Evolutionary conservation across 2,888 invertebrate species (phyloP), one percentile per base, ranked within the genome.

Genomic region (Nineta flava): DNA sequence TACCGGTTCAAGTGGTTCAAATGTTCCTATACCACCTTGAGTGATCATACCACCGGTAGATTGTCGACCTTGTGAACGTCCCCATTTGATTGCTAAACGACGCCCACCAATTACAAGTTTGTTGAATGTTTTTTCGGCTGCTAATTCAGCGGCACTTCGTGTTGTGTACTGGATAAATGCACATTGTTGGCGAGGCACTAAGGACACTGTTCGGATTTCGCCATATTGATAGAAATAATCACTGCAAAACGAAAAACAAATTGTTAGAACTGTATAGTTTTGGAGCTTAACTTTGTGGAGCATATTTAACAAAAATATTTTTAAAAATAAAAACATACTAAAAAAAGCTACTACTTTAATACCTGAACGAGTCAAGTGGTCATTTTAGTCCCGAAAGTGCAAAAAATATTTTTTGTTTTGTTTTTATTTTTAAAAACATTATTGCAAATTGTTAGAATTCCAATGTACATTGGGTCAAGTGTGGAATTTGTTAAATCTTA

Each of bases 211-310:
- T 57, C 99, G 80, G 52, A 99, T 94, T 68, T 99, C 99, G 13
- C 99, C 99, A 68, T 87, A 97, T 65, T 99, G 97, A 68, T 99
- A 99, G 68, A 99, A 99, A 61, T 96, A 88, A 62, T 96, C 94
- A 55, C 90, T 82, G 55, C 49, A 62, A 61, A 47, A 50, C 47
- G 26, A 53, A 43, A 50, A 40, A 52, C 15, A 46, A 9, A 15
- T 41, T 40, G 7, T 50, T 43, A 12, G 2, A 10, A 9, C 17
- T 15, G 7, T 40, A 35, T n/a, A 35, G 3, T 35, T 35, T n/a
- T n/a, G n/a, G n/a, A n/a, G n/a, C n/a, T n/a, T n/a, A n/a, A n/a
- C n/a, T n/a, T n/a, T n/a, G n/a, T n/a, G n/a, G n/a, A n/a, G n/a
- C n/a, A n/a, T n/a, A n/a, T n/a, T n/a, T n/a, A n/a, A n/a, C n/a